Conservation (phyloP, 2,797 vertebrate genomes). For the Periparus ater region DNA sequence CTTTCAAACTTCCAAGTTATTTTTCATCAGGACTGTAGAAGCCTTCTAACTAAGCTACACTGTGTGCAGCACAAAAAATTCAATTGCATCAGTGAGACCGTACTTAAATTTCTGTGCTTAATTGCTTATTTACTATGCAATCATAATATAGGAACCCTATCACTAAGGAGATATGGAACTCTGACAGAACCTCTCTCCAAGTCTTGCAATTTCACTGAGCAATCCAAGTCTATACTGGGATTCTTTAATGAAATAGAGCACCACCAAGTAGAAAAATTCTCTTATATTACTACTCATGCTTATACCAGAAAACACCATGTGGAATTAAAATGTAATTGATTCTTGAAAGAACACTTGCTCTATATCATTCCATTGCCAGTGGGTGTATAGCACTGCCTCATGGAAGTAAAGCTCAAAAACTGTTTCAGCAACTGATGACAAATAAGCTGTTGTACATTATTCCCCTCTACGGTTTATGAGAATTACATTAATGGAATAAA, state of each 20-base stretch:
- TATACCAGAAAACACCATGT: neutral
- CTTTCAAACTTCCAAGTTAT: neutral
- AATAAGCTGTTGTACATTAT: neutral
- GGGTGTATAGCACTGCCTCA: neutral
- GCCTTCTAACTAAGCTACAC: neutral
- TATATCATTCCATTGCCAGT: neutral
- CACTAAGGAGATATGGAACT: neutral
- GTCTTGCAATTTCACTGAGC: neutral
- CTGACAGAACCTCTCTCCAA: neutral
- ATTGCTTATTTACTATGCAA: neutral
- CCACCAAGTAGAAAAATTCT: neutral
- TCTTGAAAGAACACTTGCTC: neutral
- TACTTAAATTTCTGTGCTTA: neutral
- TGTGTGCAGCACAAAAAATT: neutral
- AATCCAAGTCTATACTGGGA: neutral
- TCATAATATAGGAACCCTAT: neutral
- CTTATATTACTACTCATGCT: neutral
- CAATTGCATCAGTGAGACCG: neutral
- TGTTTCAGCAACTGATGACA: neutral
- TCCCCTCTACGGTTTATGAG: neutral
- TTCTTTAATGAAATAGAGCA: neutral
- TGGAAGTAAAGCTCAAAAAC: neutral
- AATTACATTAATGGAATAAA: neutral
- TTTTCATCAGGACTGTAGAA: neutral
- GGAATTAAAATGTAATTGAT: slow-evolving; percentile 3